These are phyloP conservation scores for Megalops atlanticus DNA, from an alignment of 2,113 vertebrate species.

Conservation along the genomic window DNA sequence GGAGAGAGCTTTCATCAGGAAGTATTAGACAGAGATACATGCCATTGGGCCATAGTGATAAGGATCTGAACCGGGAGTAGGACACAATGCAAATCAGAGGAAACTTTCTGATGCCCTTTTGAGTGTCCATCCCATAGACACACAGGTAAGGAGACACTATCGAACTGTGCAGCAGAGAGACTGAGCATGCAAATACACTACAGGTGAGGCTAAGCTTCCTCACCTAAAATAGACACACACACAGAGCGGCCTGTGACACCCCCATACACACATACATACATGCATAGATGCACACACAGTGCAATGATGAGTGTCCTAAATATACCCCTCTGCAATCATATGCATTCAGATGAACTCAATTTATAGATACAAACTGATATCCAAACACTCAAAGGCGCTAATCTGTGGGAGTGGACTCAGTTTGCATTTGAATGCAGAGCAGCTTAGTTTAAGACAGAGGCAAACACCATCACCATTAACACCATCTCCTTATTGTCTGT, in stretches of 20 bases:
- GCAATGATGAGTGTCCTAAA: too few relatives aligned
- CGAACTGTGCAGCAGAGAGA: background rate
- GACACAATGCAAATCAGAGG: slow-evolving; percentile 19
- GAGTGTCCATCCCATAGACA: background rate
- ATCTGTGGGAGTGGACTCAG: background rate
- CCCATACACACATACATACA: too few relatives aligned
- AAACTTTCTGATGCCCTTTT: slow-evolving; percentile 13
- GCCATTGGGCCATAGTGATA: background rate
- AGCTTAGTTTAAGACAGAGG: background rate
- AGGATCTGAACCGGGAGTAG: slow-evolving; percentile 9
- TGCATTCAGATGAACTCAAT: background rate
- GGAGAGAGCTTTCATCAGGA: slow-evolving; percentile 19
- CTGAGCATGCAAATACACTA: background rate
- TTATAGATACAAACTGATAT: background rate
- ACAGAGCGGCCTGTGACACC: background rate
- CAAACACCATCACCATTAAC: background rate
- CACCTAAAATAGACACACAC: background rate
- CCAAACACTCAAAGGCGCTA: background rate
- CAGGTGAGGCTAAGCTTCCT: slow-evolving; percentile 1
- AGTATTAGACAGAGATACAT: background rate
- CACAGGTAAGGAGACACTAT: background rate
- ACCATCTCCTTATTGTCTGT: background rate
- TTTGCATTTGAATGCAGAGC: background rate
- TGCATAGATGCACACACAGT: background rate
- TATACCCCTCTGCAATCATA: too few relatives aligned